These are phyloP conservation scores for Artibeus lituratus DNA, from an alignment of 2,797 vertebrate genomes.

Conservation along the genomic window DNA sequence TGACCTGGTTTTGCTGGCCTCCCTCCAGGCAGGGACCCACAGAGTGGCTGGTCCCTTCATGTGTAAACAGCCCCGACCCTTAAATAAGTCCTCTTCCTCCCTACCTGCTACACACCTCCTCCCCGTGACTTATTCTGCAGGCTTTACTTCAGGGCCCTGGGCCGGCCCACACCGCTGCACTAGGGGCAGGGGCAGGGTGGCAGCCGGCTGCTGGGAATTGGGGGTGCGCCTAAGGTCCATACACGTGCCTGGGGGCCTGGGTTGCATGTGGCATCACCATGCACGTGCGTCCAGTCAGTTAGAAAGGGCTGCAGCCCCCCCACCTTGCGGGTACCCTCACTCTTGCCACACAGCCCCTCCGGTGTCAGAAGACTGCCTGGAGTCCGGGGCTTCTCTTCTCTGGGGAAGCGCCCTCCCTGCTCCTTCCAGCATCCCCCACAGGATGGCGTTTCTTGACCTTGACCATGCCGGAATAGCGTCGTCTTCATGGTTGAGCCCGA, in stretches of 20 bases:
- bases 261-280: accelerated
- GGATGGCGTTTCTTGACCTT: neutral
- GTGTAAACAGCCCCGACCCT: neutral
- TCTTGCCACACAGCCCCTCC: neutral
- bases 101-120: neutral
- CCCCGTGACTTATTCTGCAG: neutral
- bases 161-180: neutral
- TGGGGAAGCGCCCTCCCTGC: neutral
- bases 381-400: neutral
- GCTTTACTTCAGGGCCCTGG: neutral
- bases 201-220: neutral
- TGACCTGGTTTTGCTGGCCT: neutral
- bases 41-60: neutral
- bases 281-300: neutral
- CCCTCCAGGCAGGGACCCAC: neutral
- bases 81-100: neutral
- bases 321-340: neutral
- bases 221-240: neutral
- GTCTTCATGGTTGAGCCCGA: neutral
- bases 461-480: neutral
- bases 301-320: neutral
- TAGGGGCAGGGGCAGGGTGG: neutral
- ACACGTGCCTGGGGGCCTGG: neutral
- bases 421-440: neutral
- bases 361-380: neutral